Evolutionary conservation across 1,140 invertebrate species (phyloP).

Genomic region (Anoplolepis gracilipes): DNA sequence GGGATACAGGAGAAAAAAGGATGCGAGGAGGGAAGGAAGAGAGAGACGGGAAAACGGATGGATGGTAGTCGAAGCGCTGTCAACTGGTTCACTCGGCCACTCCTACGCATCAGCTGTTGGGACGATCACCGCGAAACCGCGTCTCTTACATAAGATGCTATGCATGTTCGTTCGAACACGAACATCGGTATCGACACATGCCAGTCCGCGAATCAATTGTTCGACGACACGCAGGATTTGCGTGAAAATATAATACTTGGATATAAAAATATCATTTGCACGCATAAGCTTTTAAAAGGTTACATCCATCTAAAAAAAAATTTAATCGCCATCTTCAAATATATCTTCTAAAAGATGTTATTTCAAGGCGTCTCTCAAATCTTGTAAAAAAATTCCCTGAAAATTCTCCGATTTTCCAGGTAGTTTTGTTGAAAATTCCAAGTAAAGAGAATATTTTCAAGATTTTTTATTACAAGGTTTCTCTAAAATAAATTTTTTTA

Average conservation of each 20-base stretch:
- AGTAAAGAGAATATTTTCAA: too few relatives aligned
- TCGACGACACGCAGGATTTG: not conserved
- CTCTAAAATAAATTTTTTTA: too few relatives aligned
- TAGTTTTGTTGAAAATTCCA: too few relatives aligned
- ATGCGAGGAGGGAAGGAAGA: slow-evolving; percentile 44
- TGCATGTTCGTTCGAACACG: slow-evolving; percentile 4
- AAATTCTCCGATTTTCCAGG: too few relatives aligned
- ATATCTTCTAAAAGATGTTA: too few relatives aligned
- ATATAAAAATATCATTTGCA: not conserved
- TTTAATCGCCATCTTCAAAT: too few relatives aligned
- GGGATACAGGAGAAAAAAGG: slow-evolving; percentile 31
- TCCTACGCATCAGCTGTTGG: slow-evolving; percentile 77
- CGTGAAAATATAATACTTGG: too few relatives aligned
- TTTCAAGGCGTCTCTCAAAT: too few relatives aligned
- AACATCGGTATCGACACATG: not conserved
- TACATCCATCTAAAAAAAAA: not conserved
- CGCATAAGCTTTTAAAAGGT: not conserved
- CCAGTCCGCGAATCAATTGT: not conserved
- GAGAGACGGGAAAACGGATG: slow-evolving; percentile 64
- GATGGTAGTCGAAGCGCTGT: slow-evolving; percentile 68
- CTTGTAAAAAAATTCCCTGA: too few relatives aligned
- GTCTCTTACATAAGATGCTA: slow-evolving; percentile 65
- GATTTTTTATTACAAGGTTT: too few relatives aligned
- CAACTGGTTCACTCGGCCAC: slow-evolving; percentile 76
- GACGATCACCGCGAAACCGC: slow-evolving; percentile 71